A percentile compares a stretch with the other conserved stretches of the same genome.
phyloP scores from a whole-genome alignment of 2,797 vertebrate species.

The Lagodon rhomboides region DNA sequence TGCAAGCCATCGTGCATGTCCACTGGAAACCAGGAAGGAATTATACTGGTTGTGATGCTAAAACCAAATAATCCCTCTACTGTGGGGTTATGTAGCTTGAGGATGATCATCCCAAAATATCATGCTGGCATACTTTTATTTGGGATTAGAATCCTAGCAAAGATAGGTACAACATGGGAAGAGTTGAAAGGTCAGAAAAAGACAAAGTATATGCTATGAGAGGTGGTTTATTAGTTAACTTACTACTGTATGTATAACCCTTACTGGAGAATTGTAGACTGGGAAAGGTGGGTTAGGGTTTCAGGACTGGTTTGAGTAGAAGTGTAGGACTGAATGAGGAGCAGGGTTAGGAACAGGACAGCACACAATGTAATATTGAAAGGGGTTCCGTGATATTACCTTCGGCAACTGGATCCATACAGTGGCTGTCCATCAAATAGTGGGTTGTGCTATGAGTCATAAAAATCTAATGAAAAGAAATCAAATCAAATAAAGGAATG shows the following conservation, averaged over 20 bases:
- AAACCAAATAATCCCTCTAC: slow-evolving; percentile 17
- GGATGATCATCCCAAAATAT: slow-evolving; percentile 33
- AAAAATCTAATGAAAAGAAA: slow-evolving; percentile 88
- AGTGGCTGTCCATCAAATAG: slow-evolving; percentile 82
- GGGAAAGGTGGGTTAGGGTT: slow-evolving; percentile 50
- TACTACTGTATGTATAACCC: slow-evolving; percentile 22
- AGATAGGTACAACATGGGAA: slow-evolving; percentile 31
- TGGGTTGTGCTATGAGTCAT: slow-evolving; percentile 84
- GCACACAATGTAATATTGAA: slow-evolving; percentile 62
- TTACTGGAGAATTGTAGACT: slow-evolving; percentile 21
- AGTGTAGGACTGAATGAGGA: slow-evolving; percentile 60
- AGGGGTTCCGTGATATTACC: slow-evolving; percentile 80
- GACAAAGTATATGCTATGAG: slow-evolving; percentile 18
- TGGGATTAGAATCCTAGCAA: slow-evolving; percentile 16
- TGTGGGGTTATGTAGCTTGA: slow-evolving; percentile 19
- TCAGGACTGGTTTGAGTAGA: slow-evolving; percentile 45
- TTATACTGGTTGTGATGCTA: not conserved
- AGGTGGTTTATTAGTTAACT: slow-evolving; percentile 13
- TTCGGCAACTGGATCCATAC: slow-evolving; percentile 76
- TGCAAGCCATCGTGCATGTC: not conserved
- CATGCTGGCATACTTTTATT: slow-evolving; percentile 43
- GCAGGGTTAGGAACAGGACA: slow-evolving; percentile 65
- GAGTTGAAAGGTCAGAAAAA: slow-evolving; percentile 45
- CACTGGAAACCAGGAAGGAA: slow-evolving; percentile 35
- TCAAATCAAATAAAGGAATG: slow-evolving; percentile 84